A percentile compares a stretch with the other conserved stretches of the same genome.
phyloP scores from a whole-genome alignment of 2,113 vertebrate genomes.

The Amazona vittata region DNA sequence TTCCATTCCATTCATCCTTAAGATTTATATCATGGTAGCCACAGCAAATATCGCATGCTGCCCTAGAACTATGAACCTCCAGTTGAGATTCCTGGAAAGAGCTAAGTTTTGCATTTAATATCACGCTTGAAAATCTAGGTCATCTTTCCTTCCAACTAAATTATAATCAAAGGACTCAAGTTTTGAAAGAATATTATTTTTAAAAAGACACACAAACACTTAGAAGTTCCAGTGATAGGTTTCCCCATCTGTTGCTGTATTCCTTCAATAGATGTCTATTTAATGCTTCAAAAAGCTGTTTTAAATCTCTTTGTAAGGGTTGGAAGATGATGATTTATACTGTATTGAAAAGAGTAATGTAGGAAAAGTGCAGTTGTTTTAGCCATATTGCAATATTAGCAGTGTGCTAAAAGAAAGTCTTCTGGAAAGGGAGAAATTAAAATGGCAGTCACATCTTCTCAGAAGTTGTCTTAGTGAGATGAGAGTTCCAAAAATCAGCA shows the following conservation, averaged over 20 bases:
- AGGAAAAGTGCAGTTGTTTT: conserved; percentile 14
- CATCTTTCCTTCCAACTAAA: neutral
- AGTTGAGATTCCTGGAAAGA: neutral
- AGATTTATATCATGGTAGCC: neutral
- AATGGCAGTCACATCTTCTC: neutral
- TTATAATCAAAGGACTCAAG: neutral
- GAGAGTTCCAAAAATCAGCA: neutral
- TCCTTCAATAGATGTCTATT: neutral
- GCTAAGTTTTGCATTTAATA: neutral
- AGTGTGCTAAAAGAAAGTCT: neutral
- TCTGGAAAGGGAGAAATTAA: neutral
- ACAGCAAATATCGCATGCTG: neutral
- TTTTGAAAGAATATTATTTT: neutral
- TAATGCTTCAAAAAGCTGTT: neutral
- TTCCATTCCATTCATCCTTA: neutral
- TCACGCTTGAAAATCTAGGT: neutral
- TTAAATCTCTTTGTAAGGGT: neutral
- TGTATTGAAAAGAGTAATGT: neutral
- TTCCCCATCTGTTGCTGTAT: neutral
- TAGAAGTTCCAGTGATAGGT: neutral
- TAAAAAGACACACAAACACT: neutral
- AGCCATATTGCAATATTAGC: neutral
- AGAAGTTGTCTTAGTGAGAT: neutral
- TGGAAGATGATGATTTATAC: neutral
- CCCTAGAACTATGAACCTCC: neutral